Evolutionary conservation across 2,888 invertebrate genomes (phyloP).

Genomic region (Amphipyra tragopoginis): DNA sequence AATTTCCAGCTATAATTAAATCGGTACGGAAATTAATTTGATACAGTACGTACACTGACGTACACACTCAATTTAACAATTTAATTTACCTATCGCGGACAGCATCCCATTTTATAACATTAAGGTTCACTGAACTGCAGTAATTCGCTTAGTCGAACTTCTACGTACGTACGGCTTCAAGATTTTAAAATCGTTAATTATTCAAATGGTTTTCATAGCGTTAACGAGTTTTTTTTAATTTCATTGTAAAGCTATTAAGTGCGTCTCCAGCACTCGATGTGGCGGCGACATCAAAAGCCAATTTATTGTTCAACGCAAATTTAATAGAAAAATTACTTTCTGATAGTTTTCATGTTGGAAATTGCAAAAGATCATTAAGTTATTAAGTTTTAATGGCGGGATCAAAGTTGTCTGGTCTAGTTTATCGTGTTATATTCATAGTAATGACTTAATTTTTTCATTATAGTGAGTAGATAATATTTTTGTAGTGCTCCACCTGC

Average conservation of each 20-base stretch:
- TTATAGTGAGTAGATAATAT: slow-evolving; percentile 21
- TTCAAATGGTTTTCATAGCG: slow-evolving; percentile 20
- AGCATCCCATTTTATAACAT: slow-evolving; percentile 3
- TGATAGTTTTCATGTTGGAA: slow-evolving; percentile 17
- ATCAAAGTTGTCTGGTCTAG: slow-evolving; percentile 13
- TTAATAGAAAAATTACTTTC: slow-evolving; percentile 19
- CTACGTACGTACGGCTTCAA: background rate
- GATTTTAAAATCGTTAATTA: slow-evolving; percentile 16
- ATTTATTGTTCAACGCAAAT: slow-evolving; percentile 17
- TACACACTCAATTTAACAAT: slow-evolving; percentile 5
- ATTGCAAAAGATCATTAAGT: slow-evolving; percentile 12
- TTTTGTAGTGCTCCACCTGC: slow-evolving; percentile 21
- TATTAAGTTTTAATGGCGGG: slow-evolving; percentile 7
- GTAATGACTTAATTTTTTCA: slow-evolving; percentile 12
- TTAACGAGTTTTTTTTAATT: slow-evolving; percentile 21
- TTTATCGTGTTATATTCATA: slow-evolving; percentile 1
- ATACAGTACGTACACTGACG: background rate
- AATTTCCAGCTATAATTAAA: slow-evolving; percentile 5
- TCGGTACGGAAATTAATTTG: background rate
- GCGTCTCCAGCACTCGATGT: slow-evolving; percentile 10
- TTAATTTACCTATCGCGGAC: slow-evolving; percentile 6
- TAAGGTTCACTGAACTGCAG: slow-evolving; percentile 16
- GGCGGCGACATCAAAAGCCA: slow-evolving; percentile 11
- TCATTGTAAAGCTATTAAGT: slow-evolving; percentile 18
- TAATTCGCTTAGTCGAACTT: slow-evolving; percentile 1